Base-by-base conservation (phyloP, 1,140 invertebrate genomes). In the Sarcophaga peregrina region DNA sequence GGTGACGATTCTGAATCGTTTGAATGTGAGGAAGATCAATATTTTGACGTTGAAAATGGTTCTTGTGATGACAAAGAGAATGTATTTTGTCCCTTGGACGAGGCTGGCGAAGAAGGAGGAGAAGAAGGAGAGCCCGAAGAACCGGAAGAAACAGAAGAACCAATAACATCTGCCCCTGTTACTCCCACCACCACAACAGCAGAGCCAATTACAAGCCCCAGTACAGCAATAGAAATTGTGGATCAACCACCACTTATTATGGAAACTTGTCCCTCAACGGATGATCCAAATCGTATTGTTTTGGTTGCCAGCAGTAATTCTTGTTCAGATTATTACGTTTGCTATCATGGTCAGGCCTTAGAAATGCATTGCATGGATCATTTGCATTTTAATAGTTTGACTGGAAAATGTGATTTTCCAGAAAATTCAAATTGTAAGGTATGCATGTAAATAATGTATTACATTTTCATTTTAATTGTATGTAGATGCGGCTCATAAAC, bases 341-440 rank as follows among this genome's bases (percentile, higher is more conserved):
- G 88, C 78, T 89, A 90, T 82, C 87, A 90, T 9, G 87, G 88
- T 0, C 85, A 88, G 75, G 86, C 87, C 54, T 88, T 90, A 83
- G 87, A 87, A 46, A 89, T 89, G 88, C 87, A 87, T 46, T 90
- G 88, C 75, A 85, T 84, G 9, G 85, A 88, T 83, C 83, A 89
- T 54, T 75, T 90, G 25, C 86, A 88, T n/a, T 90, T 89, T 48
- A 89, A 90, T 83, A 75, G 80, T 7, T 13, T 84, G 0, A 85
- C 85, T 17, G 87, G 86, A 0, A 87, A 89, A 78, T 90, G 89
- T 58, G 89, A 90, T 74, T 83, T 83, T 25, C 87, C 86, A 3
- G 89, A 90, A 82, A 87, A 89, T 17, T 86, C 82, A 6, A 83
- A 90, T 13, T 90, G 89, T 75, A 74, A 84, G 75, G 88, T 90